A percentile compares a stretch with the other conserved stretches of the same genome.
Evolutionary conservation across 2,797 vertebrate species (phyloP).

Genomic region (Mionectes olivaceus): DNA sequence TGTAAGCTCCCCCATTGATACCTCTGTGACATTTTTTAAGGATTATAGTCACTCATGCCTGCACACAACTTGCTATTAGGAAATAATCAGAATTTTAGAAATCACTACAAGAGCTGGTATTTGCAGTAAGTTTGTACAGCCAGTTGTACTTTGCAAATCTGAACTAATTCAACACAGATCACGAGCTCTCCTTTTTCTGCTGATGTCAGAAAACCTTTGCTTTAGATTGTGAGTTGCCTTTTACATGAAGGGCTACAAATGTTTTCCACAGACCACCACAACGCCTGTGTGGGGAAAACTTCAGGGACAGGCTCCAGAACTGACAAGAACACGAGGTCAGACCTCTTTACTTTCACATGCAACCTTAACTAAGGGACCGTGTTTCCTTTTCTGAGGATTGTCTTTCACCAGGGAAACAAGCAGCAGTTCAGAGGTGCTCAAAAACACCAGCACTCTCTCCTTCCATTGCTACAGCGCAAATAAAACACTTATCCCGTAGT

Average conservation of each 20-base stretch:
- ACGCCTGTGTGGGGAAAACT: not conserved
- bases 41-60: not conserved
- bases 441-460: not conserved
- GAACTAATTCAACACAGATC: slow-evolving; percentile 4
- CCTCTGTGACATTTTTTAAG: not conserved
- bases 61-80: not conserved
- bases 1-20: not conserved
- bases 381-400: not conserved
- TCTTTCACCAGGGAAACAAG: not conserved
- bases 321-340: not conserved
- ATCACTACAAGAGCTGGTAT: not conserved
- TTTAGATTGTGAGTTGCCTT: not conserved
- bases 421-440: not conserved
- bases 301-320: not conserved
- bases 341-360: not conserved
- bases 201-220: not conserved
- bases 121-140: not conserved
- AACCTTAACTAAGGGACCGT: not conserved
- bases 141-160: not conserved
- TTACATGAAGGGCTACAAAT: not conserved
- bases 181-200: slow-evolving; percentile 23
- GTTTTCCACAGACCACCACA: not conserved
- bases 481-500: not conserved
- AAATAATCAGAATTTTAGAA: not conserved
- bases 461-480: not conserved